Evolutionary conservation across 2,888 invertebrate genomes (phyloP), one percentile per base, ranked within the genome.

Genomic region (Hydraecia micacea): DNA sequence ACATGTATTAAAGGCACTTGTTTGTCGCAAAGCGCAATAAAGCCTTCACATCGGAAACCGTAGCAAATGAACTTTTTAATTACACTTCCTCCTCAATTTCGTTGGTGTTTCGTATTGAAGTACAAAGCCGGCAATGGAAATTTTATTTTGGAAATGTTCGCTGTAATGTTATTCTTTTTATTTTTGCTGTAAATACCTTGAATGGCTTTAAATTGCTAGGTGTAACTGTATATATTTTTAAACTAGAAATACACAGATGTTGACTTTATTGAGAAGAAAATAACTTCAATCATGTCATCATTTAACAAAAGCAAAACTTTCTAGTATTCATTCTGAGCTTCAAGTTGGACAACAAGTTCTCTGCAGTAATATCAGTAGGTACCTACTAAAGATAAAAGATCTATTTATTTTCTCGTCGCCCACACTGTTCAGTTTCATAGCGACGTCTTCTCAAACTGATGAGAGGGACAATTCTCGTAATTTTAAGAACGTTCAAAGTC

Each of bases 51-150:
- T 74, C 74, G 84, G 85, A 85, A 84, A 79, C 77, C 75, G 79
- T 84, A 77, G 80, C 84, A 91, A 92, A 92, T 92, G 90, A 91
- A 93, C 90, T 92, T 93, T 94, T 93, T 92, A 93, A 93, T 94
- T 92, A 91, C 89, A 90, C 91, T 91, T 89, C 90, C 86, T 82
- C 77, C 82, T 90, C 87, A 86, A 86, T 89, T 88, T 88, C 78
- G 73, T 80, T 77, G 85, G 70, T 87, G 69, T 86, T 65, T 81
- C 55, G 73, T 76, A 80, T 85, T 77, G 82, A 79, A 75, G 75
- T 62, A 78, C 79, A 81, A 65, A 81, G 73, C 67, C 18, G 60
- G 74, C 78, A 83, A 84, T 80, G 82, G 67, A 79, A 83, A 83
- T 79, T 82, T 70, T 74, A 55, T 80, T 79, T 80, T 77, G 55